These are phyloP conservation scores for Orthonychiurus folsomi DNA, from an alignment of 2,888 invertebrate genomes.

Conservation along the genomic window DNA sequence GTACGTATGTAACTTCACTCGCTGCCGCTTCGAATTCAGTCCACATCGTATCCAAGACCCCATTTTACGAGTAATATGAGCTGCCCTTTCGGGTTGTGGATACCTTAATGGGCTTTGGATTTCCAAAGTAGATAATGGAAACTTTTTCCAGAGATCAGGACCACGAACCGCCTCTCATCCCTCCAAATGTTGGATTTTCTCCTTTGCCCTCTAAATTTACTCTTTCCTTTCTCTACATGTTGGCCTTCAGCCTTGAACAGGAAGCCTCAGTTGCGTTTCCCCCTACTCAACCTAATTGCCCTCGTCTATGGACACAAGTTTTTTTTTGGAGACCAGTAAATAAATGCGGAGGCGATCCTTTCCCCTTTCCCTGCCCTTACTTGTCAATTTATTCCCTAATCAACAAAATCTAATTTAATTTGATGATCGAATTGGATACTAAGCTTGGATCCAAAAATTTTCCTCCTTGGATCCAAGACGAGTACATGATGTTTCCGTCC, in stretches of 20 bases:
- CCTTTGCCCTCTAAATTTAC: background rate
- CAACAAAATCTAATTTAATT: background rate
- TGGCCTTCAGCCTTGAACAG: background rate
- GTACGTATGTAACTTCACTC: background rate
- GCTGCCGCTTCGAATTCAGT: too few species aligned
- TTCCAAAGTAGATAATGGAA: constrained; percentile 21
- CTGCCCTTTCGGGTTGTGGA: constrained; percentile 13
- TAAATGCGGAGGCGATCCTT: background rate
- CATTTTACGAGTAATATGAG: background rate
- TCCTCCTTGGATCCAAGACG: too few species aligned
- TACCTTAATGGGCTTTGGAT: constrained; percentile 29
- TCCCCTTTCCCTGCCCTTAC: background rate
- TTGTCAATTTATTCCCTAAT: background rate
- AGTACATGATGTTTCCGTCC: background rate
- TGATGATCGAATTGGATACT: background rate
- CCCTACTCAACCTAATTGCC: constrained; percentile 9
- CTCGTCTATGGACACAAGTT: background rate
- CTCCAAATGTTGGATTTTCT: background rate
- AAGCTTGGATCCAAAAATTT: background rate
- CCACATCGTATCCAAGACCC: too few species aligned
- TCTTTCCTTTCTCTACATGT: background rate
- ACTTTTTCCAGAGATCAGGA: constrained; percentile 5
- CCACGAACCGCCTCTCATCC: background rate
- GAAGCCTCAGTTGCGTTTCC: too few species aligned
- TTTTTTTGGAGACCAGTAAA: background rate